A percentile compares a stretch with the other conserved stretches of the same genome.
These are phyloP conservation scores for Phataginus tricuspis DNA, from an alignment of 2,797 vertebrate genomes.

Conservation along the genomic window DNA sequence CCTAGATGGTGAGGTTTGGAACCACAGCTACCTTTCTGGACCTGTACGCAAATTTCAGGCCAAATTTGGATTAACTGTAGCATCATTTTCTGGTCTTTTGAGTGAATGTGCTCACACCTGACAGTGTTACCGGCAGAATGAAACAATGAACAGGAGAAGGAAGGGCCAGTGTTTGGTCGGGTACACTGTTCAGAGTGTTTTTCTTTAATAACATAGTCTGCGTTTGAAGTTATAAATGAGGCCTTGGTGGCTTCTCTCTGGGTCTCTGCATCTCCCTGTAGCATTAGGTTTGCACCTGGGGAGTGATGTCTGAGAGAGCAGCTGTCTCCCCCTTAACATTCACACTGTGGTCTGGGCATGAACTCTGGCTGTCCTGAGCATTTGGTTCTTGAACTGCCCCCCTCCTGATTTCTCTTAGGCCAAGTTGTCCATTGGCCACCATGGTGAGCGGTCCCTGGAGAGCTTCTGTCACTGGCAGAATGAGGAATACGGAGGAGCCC, in stretches of 20 bases:
- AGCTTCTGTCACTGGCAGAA: slow-evolving; percentile 99
- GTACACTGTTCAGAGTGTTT: not conserved
- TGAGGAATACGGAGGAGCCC: slow-evolving; percentile 92
- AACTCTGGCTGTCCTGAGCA: not conserved
- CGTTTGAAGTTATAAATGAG: not conserved
- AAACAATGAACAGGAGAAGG: accelerated
- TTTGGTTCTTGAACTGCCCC: not conserved
- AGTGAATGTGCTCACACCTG: accelerated
- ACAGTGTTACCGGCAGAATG: not conserved
- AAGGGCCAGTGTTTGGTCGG: not conserved
- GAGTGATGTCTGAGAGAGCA: accelerated
- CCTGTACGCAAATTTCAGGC: not conserved
- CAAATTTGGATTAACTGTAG: accelerated
- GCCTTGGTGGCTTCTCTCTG: too few species aligned
- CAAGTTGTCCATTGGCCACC: slow-evolving; percentile 93
- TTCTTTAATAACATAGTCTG: not conserved
- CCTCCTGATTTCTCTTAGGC: slow-evolving; percentile 83
- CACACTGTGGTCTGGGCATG: accelerated
- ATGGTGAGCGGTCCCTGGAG: slow-evolving; percentile 96
- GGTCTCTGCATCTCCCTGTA: accelerated
- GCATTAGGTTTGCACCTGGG: not conserved
- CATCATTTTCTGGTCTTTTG: not conserved
- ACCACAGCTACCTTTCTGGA: not conserved
- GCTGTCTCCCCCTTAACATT: not conserved
- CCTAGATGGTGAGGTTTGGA: not conserved